These are phyloP conservation scores for Drosophila nr. perissopoda DNA, from an alignment of 2,888 invertebrate species.

Conservation along the genomic window DNA sequence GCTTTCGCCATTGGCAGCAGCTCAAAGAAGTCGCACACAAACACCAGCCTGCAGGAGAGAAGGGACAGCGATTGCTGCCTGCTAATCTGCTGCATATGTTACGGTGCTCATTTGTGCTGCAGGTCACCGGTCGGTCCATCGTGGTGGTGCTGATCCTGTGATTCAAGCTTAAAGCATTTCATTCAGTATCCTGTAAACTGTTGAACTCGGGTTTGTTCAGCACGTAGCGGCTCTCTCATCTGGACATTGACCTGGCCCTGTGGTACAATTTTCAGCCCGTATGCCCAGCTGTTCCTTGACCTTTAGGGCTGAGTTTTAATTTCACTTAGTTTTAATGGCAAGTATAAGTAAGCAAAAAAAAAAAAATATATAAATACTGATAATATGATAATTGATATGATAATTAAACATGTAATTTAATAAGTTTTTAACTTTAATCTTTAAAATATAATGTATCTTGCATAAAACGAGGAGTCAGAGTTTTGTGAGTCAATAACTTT, in stretches of 20 bases:
- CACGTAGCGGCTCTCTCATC: constrained; percentile 20
- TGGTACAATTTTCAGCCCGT: constrained; percentile 7
- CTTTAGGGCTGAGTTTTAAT: constrained; percentile 33
- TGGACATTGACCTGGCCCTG: constrained; percentile 45
- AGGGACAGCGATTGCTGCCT: constrained; percentile 30
- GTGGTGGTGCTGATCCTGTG: constrained; percentile 39
- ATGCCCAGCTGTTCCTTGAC: constrained; percentile 1
- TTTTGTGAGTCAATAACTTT: neutral
- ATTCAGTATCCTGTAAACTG: constrained; percentile 43
- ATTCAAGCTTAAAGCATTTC: constrained; percentile 61
- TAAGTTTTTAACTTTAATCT: constrained; percentile 16
- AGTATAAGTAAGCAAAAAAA: constrained; percentile 11
- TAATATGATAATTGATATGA: too few relatives aligned
- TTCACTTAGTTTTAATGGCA: constrained; percentile 43
- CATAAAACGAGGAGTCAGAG: neutral
- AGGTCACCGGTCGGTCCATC: constrained; percentile 1
- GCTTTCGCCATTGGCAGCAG: constrained; percentile 72
- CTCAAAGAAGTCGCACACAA: constrained; percentile 47
- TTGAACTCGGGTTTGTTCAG: constrained; percentile 39
- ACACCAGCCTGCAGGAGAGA: constrained; percentile 1
- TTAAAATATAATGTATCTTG: constrained; percentile 10
- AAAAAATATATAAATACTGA: constrained; percentile 27
- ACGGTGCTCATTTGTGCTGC: constrained; percentile 45
- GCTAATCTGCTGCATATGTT: constrained; percentile 72
- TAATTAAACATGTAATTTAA: constrained; percentile 34